Evolutionary conservation across 1,140 invertebrate species (phyloP).

Genomic region (Leptinotarsa lineolata): DNA sequence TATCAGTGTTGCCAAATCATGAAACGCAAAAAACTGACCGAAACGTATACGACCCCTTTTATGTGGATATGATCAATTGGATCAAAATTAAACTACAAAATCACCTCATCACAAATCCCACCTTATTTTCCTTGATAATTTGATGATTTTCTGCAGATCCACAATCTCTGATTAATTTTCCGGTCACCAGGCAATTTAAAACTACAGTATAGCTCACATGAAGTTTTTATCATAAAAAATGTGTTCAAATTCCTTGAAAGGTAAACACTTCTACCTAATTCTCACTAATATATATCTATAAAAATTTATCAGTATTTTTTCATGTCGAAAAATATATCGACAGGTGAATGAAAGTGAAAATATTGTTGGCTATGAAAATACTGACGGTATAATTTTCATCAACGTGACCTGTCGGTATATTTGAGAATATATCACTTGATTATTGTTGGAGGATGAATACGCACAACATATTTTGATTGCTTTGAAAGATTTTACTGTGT

Average conservation of each 20-base stretch:
- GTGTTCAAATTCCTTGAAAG: slow-evolving; percentile 35
- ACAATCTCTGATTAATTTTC: neutral
- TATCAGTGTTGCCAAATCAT: no score
- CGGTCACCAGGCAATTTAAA: neutral
- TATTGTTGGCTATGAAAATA: no score
- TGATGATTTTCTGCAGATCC: no score
- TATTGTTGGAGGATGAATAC: slow-evolving; percentile 18
- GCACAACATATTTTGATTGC: slow-evolving; percentile 30
- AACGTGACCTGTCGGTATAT: slow-evolving; percentile 7
- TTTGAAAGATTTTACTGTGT: slow-evolving; percentile 28
- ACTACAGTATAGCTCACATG: slow-evolving; percentile 34
- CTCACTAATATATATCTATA: slow-evolving; percentile 32
- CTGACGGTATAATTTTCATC: neutral
- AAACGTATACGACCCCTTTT: no score
- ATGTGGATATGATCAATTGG: no score
- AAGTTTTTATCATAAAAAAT: slow-evolving; percentile 40
- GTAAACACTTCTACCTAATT: slow-evolving; percentile 36
- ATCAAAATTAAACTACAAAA: no score
- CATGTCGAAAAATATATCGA: slow-evolving; percentile 2
- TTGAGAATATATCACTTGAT: slow-evolving; percentile 3
- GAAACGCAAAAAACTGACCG: no score
- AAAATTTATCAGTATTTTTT: neutral
- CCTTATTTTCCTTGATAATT: no score
- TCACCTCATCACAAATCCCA: no score
- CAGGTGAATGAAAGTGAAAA: neutral